These are phyloP conservation scores for Manis javanica DNA, from an alignment of 2,797 vertebrate genomes.

Conservation along the genomic window DNA sequence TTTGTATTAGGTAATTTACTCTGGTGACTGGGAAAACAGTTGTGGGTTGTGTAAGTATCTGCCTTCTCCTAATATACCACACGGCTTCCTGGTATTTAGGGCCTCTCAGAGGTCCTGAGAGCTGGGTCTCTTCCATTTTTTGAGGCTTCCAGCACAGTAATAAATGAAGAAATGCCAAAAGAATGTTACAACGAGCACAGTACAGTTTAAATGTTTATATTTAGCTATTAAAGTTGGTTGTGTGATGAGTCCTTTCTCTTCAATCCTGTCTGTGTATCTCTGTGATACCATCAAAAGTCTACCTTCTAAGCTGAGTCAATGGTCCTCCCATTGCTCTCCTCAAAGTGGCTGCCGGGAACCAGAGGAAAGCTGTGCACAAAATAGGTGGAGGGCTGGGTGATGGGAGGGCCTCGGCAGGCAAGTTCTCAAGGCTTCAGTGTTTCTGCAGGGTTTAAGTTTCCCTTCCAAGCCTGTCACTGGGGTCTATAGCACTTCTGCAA, in stretches of 20 bases:
- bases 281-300: not conserved
- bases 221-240: not conserved
- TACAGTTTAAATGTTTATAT: constrained; percentile 36
- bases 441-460: not conserved
- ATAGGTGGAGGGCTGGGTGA: not conserved
- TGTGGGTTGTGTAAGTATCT: constrained; percentile 35
- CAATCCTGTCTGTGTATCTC: not conserved
- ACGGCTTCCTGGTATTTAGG: constrained; percentile 30
- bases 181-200: not conserved
- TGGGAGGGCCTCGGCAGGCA: not conserved
- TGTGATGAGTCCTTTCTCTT: not conserved
- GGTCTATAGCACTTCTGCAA: not conserved
- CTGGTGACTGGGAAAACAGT: not conserved
- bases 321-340: not conserved
- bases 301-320: not conserved
- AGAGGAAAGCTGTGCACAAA: not conserved
- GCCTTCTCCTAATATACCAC: not conserved
- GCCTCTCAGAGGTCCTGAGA: not conserved
- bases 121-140: not conserved
- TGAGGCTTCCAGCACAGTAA: not conserved
- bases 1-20: not conserved
- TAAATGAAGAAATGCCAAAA: constrained; percentile 7
- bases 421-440: not conserved
- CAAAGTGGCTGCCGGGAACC: not conserved
- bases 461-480: not conserved